A percentile compares a stretch with the other conserved stretches of the same genome.
These are phyloP conservation scores for Sceloporus undulatus DNA, from an alignment of 2,113 vertebrate species.

Conservation along the genomic window DNA sequence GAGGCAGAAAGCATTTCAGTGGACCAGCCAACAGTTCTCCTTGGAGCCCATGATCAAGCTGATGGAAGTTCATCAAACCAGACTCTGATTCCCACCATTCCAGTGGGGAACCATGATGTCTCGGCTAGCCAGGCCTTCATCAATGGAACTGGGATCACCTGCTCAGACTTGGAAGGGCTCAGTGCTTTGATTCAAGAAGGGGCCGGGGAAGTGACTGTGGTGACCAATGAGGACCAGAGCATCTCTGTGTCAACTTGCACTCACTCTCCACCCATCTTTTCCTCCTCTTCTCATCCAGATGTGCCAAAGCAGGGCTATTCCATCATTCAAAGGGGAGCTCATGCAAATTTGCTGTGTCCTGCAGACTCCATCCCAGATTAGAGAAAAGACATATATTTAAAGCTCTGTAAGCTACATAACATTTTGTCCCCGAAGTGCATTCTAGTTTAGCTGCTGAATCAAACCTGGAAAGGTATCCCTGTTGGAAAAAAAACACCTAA, in stretches of 20 bases:
- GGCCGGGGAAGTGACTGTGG: constrained; percentile 89
- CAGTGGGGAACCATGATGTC: constrained; percentile 73
- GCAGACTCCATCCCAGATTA: constrained; percentile 81
- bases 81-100: constrained; percentile 79
- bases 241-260: constrained; percentile 68
- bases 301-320: constrained; percentile 80
- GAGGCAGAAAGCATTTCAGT: constrained; percentile 69
- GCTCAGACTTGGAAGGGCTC: constrained; percentile 92
- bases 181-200: constrained; percentile 93
- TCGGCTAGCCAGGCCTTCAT: constrained; percentile 82
- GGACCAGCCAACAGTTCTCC: constrained; percentile 83
- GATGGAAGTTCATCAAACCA: constrained; percentile 77
- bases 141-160: constrained; percentile 80
- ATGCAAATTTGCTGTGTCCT: constrained; percentile 77
- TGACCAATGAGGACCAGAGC: constrained; percentile 83
- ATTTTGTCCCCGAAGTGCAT: fast-evolving
- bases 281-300: constrained; percentile 70
- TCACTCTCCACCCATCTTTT: constrained; percentile 71
- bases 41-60: constrained; percentile 74
- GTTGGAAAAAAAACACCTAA: neutral
- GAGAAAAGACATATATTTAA: neutral
- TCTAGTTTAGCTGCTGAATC: neutral
- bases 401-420: neutral
- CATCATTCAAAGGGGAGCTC: constrained; percentile 76
- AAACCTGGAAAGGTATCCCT: neutral